phyloP scores from a whole-genome alignment of 2,888 invertebrate genomes.

The Trichogramma dendrolimi region DNA sequence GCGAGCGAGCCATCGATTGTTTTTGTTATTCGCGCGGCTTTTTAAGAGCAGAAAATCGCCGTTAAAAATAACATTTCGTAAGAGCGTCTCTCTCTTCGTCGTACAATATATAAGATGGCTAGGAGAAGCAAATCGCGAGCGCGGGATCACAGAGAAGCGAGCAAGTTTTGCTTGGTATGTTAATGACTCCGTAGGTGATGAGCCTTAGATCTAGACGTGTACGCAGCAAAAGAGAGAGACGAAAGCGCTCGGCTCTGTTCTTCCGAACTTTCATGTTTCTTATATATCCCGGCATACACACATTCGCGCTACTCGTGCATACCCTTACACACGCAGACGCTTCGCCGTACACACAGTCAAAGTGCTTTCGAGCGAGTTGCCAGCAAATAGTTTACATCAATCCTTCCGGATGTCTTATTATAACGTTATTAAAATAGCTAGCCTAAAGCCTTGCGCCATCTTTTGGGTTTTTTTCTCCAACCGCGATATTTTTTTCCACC shows the following conservation, averaged over 20 bases:
- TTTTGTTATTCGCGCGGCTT: too few relatives aligned
- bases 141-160: too few relatives aligned
- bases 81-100: too few relatives aligned
- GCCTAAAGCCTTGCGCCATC: slow-evolving; percentile 33
- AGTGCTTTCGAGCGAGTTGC: slow-evolving; percentile 45
- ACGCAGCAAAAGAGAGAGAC: slow-evolving; percentile 24
- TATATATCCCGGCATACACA: slow-evolving; percentile 21
- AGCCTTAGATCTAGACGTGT: slow-evolving; percentile 48
- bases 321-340: neutral
- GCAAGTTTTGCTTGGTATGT: slow-evolving; percentile 37
- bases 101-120: too few relatives aligned
- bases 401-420: slow-evolving; percentile 51
- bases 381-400: slow-evolving; percentile 52
- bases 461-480: slow-evolving; percentile 19
- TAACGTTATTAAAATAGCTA: slow-evolving; percentile 53
- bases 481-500: too few relatives aligned
- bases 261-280: too few relatives aligned
- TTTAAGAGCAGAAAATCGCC: too few relatives aligned
- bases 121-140: too few relatives aligned
- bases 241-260: neutral
- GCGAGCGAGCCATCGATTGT: too few relatives aligned
- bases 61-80: too few relatives aligned
- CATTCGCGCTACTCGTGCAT: slow-evolving; percentile 20
- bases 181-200: slow-evolving; percentile 51
- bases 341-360: slow-evolving; percentile 30